Conservation (phyloP, 2,797 vertebrate genomes). For the Heterohyrax brucei region DNA sequence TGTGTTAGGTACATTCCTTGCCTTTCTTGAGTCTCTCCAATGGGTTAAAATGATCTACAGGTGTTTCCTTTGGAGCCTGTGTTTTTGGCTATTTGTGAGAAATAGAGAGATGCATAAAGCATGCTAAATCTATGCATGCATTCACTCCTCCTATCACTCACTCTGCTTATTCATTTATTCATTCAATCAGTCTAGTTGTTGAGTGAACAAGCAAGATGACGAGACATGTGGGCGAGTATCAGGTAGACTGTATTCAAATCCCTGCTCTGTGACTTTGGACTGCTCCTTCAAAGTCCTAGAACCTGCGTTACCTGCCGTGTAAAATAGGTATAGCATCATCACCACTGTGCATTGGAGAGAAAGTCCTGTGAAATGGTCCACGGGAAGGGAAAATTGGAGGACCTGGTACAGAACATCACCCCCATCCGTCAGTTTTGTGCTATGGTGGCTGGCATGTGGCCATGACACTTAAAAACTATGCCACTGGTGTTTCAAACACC, state of each 20-base stretch:
- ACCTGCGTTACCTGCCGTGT: background rate
- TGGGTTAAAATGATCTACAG: background rate
- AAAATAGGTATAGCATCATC: background rate
- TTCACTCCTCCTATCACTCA: background rate
- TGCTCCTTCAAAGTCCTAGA: background rate
- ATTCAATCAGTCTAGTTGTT: background rate
- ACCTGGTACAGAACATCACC: background rate
- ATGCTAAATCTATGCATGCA: background rate
- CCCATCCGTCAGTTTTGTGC: too few relatives aligned
- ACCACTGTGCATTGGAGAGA: background rate
- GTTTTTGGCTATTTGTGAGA: background rate
- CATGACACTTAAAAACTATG: background rate
- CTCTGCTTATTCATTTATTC: background rate
- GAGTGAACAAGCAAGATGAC: background rate
- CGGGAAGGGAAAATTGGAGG: background rate
- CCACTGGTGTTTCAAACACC: background rate
- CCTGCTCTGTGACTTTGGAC: background rate
- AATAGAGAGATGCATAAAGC: fast-evolving
- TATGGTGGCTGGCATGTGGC: background rate
- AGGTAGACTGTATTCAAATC: background rate
- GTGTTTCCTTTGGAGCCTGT: too few relatives aligned
- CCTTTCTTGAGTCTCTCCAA: background rate
- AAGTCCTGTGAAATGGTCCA: background rate
- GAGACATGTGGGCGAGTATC: background rate
- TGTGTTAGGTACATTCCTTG: background rate